Conservation (phyloP, 2,888 invertebrate species). For the Charanyca ferruginea region DNA sequence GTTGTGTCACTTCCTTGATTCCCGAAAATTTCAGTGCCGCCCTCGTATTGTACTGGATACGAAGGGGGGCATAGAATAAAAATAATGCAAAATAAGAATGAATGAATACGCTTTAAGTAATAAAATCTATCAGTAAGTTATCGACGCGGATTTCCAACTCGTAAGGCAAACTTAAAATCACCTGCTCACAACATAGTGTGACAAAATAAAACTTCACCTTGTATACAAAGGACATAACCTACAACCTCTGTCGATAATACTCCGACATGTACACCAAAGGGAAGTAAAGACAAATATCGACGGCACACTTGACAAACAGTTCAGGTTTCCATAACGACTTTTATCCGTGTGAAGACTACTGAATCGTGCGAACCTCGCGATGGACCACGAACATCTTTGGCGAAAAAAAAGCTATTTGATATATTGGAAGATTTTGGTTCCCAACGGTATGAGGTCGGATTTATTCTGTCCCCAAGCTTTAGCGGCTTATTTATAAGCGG, state of each 20-base stretch:
- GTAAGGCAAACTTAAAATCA: not conserved
- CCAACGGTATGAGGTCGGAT: conserved; percentile 61
- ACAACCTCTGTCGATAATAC: conserved; percentile 7
- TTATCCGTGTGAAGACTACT: conserved; percentile 44
- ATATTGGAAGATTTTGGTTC: conserved; percentile 66
- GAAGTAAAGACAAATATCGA: conserved; percentile 47
- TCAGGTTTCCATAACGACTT: conserved; percentile 43
- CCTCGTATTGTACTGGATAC: too few relatives aligned
- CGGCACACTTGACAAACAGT: conserved; percentile 39
- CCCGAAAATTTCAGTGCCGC: too few relatives aligned
- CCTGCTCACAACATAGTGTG: not conserved
- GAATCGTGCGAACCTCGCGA: conserved; percentile 42
- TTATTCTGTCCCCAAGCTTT: conserved; percentile 70
- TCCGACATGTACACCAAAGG: conserved; percentile 16
- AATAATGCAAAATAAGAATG: too few relatives aligned
- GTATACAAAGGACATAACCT: not conserved
- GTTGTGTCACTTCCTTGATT: too few relatives aligned
- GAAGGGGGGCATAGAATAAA: too few relatives aligned
- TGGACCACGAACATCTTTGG: conserved; percentile 47
- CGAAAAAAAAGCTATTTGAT: conserved; percentile 67
- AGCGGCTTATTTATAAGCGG: conserved; percentile 76
- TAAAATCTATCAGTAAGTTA: not conserved
- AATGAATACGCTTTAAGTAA: too few relatives aligned
- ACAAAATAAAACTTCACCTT: conserved; percentile 1
- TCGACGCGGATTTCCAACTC: not conserved